Conservation (phyloP, 2,888 invertebrate species). For the Selenia dentaria region DNA sequence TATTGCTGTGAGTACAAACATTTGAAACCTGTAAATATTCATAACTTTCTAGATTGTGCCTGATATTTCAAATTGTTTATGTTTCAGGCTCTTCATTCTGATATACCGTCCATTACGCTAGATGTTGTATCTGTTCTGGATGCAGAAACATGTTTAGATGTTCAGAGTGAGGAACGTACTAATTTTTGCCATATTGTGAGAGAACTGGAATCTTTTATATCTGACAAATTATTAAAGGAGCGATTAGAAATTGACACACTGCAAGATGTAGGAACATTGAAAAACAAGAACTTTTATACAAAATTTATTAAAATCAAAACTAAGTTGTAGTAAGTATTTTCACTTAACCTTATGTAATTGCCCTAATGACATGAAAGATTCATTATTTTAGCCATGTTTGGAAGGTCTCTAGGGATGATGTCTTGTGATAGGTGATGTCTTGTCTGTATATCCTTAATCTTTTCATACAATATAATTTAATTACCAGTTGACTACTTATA, state of each 20-base stretch:
- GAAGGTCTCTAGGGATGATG: too few species aligned
- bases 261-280: conserved; percentile 95
- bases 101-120: conserved; percentile 92
- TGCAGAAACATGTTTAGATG: conserved; percentile 90
- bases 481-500: too few species aligned
- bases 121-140: conserved; percentile 94
- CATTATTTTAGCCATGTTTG: too few species aligned
- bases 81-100: conserved; percentile 89
- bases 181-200: conserved; percentile 91
- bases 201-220: conserved; percentile 92
- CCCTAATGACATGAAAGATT: too few species aligned
- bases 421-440: too few species aligned
- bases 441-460: too few species aligned
- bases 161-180: conserved; percentile 88
- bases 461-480: too few species aligned
- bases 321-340: conserved; percentile 94
- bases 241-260: conserved; percentile 96
- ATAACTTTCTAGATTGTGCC: background rate
- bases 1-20: conserved; percentile 86
- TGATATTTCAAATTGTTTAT: conserved; percentile 5
- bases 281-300: conserved; percentile 95
- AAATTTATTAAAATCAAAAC: conserved; percentile 99
- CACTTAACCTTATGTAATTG: too few species aligned
- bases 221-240: conserved; percentile 95
- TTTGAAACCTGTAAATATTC: background rate